A percentile compares a stretch with the other conserved stretches of the same genome.
Conservation (phyloP, 2,888 invertebrate genomes). For the Erebia palarica region DNA sequence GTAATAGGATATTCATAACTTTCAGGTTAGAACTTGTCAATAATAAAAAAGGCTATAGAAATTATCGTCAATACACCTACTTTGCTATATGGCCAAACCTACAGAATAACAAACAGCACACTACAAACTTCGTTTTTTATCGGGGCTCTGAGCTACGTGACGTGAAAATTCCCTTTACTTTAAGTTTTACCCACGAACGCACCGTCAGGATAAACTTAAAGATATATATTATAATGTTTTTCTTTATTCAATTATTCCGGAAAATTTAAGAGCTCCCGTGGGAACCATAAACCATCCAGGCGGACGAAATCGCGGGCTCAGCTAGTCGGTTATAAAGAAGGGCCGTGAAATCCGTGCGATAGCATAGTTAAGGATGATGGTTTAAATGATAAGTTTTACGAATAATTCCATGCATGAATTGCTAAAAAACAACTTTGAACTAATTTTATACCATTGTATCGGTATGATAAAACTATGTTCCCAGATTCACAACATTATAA, state of each 20-base stretch:
- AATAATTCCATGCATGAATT: not conserved
- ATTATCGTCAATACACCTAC: not conserved
- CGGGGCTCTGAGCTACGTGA: slow-evolving; percentile 2
- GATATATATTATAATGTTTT: not conserved
- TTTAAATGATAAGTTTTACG: not conserved
- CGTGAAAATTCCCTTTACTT: not conserved
- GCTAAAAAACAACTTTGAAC: not conserved
- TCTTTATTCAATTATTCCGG: not conserved
- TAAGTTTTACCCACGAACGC: not conserved
- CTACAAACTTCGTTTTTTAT: not conserved
- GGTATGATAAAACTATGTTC: not conserved
- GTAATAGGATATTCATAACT: too few species aligned
- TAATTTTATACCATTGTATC: not conserved
- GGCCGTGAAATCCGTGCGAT: too few species aligned
- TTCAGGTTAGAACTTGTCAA: too few species aligned
- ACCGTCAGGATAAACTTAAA: not conserved
- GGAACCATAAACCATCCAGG: too few species aligned
- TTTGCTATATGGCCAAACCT: not conserved
- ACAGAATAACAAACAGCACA: not conserved
- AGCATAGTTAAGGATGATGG: not conserved
- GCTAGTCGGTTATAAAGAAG: too few species aligned
- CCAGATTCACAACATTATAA: not conserved
- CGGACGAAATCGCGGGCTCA: too few species aligned
- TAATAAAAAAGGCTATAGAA: not conserved
- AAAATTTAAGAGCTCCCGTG: too few species aligned